Percentiles rank a stretch among this genome's conserved stretches.
Conservation (phyloP, 2,113 vertebrate species). For the Rhagologus leucostigma region DNA sequence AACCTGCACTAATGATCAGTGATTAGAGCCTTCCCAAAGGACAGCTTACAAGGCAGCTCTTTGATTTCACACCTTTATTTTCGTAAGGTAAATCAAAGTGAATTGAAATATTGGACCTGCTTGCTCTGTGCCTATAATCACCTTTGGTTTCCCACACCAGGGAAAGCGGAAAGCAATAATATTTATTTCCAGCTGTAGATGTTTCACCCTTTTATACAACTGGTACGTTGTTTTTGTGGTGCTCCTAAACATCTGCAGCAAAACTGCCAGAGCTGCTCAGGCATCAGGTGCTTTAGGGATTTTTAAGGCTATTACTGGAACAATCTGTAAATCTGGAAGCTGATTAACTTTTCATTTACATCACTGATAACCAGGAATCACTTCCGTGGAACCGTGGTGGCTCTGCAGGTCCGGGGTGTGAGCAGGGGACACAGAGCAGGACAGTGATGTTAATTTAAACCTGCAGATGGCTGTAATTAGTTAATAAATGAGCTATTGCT, state of each 20-base stretch:
- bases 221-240: accelerated
- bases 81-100: not conserved
- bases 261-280: not conserved
- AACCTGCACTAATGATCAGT: not conserved
- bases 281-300: not conserved
- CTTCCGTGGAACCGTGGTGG: accelerated
- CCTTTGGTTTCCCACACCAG: not conserved
- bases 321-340: not conserved
- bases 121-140: not conserved
- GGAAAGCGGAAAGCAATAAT: not conserved
- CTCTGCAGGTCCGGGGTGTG: accelerated
- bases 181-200: not conserved
- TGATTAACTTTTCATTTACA: not conserved
- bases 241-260: not conserved
- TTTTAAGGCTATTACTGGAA: not conserved
- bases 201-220: not conserved
- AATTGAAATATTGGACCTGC: not conserved
- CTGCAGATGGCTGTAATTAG: not conserved
- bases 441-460: not conserved
- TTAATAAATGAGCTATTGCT: not conserved
- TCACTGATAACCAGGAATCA: not conserved
- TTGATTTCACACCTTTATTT: not conserved
- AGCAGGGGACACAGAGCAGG: not conserved
- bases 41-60: not conserved
- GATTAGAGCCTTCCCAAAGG: not conserved